phyloP scores from a whole-genome alignment of 2,797 vertebrate genomes.

The Mustela erminea region DNA sequence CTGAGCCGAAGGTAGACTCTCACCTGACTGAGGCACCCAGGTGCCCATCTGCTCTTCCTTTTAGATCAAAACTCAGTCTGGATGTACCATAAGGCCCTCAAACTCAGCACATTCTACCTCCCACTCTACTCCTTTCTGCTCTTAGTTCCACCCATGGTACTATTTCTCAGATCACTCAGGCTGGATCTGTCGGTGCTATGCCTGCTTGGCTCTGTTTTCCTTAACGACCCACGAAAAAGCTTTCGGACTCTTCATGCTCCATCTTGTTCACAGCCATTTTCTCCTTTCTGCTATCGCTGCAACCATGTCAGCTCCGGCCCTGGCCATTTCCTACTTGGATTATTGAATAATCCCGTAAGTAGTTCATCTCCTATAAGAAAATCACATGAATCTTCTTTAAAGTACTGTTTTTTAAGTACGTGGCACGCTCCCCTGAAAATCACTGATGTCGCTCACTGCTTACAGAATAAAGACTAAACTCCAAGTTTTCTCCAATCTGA shows the following conservation, averaged over 20 bases:
- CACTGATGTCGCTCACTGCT: background rate
- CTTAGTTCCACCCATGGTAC: background rate
- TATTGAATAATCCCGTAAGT: background rate
- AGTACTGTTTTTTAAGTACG: background rate
- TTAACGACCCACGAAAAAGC: background rate
- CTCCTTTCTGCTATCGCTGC: background rate
- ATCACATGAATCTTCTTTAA: slow-evolving; percentile 15
- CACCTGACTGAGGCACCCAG: background rate
- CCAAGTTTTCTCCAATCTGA: background rate
- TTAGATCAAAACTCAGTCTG: slow-evolving; percentile 36
- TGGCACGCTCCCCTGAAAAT: background rate
- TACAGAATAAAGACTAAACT: slow-evolving; percentile 4
- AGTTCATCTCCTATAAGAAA: slow-evolving; percentile 35
- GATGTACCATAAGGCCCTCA: background rate
- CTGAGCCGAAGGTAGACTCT: background rate
- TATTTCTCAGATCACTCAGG: background rate
- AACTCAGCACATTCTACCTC: background rate
- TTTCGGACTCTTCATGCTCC: background rate
- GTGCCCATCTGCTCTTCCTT: background rate
- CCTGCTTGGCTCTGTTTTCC: background rate
- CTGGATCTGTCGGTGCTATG: background rate
- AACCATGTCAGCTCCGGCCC: background rate
- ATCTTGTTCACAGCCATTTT: background rate
- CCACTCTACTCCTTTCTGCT: background rate
- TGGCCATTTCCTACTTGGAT: background rate